Base-by-base conservation (phyloP, 2,797 vertebrate species). In the Garrulus glandarius region DNA sequence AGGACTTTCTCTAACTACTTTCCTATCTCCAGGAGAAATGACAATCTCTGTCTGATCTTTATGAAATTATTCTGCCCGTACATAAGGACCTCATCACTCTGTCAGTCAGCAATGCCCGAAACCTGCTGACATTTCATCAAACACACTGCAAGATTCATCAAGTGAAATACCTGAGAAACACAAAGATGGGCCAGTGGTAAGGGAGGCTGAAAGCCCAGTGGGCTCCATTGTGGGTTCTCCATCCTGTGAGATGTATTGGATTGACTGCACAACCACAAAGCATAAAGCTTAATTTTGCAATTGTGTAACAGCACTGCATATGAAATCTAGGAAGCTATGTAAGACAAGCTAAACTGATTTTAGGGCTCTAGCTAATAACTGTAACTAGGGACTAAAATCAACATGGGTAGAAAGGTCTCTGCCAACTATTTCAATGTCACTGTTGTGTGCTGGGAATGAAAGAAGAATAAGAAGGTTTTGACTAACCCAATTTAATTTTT, bases 211-310 rank as follows among this genome's bases (percentile, higher is more conserved):
- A 92, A 80, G 34, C 21, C 47, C 27, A 37, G 43, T 1, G 3
- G 20, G 18, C 5, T 72, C 26, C 1, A 0, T 6, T 26, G 23
- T 1, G 4, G 18, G 24, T 32, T 80, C 52, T 77, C 32, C 36
- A 12, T 43, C 30, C 47, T 50, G 30, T 39, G 57, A 50, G 37
- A 72, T 5, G 4, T 34, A 16, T 15, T 1, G 1, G 15, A 49
- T 44, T 14, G 1, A 20, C 16, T 55, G 29, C n/a, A 68, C 27
- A 43, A 21, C 15, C 32, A 15, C 17, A 30, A 75, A 53, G 26
- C 47, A 57, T 17, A 70, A 30, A 68, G 32, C 13, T 52, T 71
- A 29, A 44, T 68, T 93, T 64, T 76, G 29, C 29, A 52, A 7
- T 47, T 29, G 3, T 47, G 13, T 68, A 39, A 60, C 52, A 71